Percentiles rank a stretch among this genome's conserved stretches.
phyloP scores from a whole-genome alignment of 2,888 invertebrate genomes.

The Erebia aethiops region DNA sequence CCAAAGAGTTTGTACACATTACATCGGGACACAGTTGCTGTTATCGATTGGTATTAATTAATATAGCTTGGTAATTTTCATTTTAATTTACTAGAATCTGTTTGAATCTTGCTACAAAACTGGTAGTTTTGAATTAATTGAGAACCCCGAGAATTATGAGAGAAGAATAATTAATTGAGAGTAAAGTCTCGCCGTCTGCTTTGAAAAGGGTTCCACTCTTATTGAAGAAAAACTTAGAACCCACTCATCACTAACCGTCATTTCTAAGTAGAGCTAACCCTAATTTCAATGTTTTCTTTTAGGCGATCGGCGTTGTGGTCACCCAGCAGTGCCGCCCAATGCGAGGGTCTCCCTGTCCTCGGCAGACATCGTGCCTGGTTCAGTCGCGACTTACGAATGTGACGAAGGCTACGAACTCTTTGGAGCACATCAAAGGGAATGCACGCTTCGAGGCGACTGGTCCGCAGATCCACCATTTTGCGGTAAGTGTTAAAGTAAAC shows the following conservation, averaged over 20 bases:
- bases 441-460: slow-evolving; percentile 89
- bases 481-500: slow-evolving; percentile 78
- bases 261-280: neutral
- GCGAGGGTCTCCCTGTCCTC: slow-evolving; percentile 87
- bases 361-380: slow-evolving; percentile 79
- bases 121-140: too few relatives aligned
- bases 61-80: too few relatives aligned
- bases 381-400: slow-evolving; percentile 90
- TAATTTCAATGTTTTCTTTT: slow-evolving; percentile 26
- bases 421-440: slow-evolving; percentile 87
- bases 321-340: slow-evolving; percentile 93
- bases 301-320: slow-evolving; percentile 87
- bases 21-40: too few relatives aligned
- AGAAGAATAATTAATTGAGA: neutral
- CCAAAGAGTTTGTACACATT: too few relatives aligned
- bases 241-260: neutral
- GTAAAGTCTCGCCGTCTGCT: neutral
- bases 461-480: slow-evolving; percentile 92
- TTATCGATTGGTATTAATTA: too few relatives aligned
- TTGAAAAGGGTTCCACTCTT: neutral
- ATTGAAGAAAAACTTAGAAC: neutral
- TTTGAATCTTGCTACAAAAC: too few relatives aligned
- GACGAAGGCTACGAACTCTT: slow-evolving; percentile 95
- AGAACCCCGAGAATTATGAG: too few relatives aligned
- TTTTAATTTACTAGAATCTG: too few relatives aligned